A percentile compares a stretch with the other conserved stretches of the same genome.
Conservation (phyloP, 2,113 vertebrate genomes). For the Macroglossus sobrinus region DNA sequence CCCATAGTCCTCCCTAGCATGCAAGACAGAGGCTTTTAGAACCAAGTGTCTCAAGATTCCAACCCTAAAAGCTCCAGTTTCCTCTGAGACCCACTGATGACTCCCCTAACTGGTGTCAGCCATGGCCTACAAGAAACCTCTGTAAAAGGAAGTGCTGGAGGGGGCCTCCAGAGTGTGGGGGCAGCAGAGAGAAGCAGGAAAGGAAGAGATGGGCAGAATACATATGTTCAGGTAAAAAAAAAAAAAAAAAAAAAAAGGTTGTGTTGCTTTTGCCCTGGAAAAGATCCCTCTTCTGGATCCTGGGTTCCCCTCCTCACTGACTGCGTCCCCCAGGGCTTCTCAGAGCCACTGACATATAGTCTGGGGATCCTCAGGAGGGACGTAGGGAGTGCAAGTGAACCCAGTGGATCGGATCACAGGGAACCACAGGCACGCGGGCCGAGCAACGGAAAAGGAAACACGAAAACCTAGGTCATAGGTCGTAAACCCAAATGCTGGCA, state of each 20-base stretch:
- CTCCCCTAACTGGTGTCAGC: neutral
- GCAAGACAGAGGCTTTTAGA: neutral
- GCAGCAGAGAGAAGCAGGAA: neutral
- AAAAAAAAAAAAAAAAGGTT: neutral
- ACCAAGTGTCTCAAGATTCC: neutral
- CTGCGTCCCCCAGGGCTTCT: neutral
- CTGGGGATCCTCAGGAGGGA: neutral
- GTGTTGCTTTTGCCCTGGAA: neutral
- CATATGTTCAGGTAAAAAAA: neutral
- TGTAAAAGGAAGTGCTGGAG: neutral
- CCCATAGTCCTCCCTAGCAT: neutral
- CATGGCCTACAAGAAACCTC: neutral
- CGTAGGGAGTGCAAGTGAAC: rapidly evolving
- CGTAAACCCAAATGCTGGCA: neutral
- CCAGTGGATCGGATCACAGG: neutral
- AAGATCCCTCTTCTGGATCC: neutral
- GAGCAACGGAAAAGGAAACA: neutral
- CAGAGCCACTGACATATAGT: neutral
- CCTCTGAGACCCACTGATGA: neutral
- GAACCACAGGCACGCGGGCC: neutral
- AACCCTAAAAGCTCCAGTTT: neutral
- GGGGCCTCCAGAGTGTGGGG: neutral
- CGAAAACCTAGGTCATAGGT: neutral
- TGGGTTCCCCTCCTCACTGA: neutral
- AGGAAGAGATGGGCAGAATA: neutral